Percentiles rank a stretch among this genome's conserved stretches.
Conservation (phyloP, 2,113 vertebrate species). For the Triplophysa siluroides region DNA sequence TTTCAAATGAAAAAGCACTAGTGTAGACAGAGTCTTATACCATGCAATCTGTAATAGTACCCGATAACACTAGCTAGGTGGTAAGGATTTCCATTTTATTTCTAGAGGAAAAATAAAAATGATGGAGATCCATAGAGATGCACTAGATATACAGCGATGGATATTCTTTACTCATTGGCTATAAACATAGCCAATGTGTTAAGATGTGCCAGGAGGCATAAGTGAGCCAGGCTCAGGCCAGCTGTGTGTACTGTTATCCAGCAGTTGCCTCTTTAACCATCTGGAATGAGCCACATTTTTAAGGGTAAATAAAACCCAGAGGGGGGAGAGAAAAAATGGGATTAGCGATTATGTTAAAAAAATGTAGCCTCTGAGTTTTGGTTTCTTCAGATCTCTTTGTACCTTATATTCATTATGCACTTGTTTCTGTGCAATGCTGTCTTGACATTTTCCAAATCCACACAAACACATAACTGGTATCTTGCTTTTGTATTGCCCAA, state of each 20-base stretch:
- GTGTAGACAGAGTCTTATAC: too few relatives aligned
- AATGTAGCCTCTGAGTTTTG: conserved; percentile 53
- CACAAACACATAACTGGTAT: neutral
- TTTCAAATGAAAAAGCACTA: too few relatives aligned
- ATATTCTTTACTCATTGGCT: neutral
- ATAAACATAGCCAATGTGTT: conserved; percentile 31
- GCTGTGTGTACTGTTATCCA: conserved; percentile 64
- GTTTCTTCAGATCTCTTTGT: conserved; percentile 13
- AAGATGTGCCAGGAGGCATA: conserved; percentile 37
- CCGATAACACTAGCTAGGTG: too few relatives aligned
- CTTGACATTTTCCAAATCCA: neutral
- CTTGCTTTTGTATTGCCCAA: neutral
- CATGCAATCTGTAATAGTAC: too few relatives aligned
- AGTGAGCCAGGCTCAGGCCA: conserved; percentile 53
- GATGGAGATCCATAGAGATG: neutral
- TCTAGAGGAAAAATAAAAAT: conserved; percentile 24
- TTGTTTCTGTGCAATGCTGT: conserved; percentile 10
- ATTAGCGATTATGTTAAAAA: conserved; percentile 56
- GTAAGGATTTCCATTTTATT: too few relatives aligned
- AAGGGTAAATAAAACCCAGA: conserved; percentile 73
- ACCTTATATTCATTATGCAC: conserved; percentile 1
- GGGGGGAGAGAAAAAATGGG: too few relatives aligned
- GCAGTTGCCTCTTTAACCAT: conserved; percentile 60
- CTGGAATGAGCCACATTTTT: conserved; percentile 66
- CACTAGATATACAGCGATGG: neutral